Percentiles rank a stretch among this genome's conserved stretches.
These are phyloP conservation scores for Bucorvus abyssinicus DNA, from an alignment of 2,797 vertebrate species.

Conservation along the genomic window DNA sequence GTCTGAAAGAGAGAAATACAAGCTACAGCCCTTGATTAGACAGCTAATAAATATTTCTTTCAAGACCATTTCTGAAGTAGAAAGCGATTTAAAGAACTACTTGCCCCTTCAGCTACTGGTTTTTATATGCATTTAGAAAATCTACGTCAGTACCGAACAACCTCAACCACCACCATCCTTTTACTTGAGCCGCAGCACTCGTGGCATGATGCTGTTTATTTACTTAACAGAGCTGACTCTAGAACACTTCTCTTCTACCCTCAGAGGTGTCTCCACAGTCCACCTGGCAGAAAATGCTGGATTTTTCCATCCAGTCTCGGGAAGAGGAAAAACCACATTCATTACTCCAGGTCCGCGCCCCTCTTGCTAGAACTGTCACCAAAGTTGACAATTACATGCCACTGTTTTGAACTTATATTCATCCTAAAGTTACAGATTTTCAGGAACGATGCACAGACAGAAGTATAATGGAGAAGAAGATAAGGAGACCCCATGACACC, in stretches of 20 bases:
- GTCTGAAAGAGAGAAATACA: background rate
- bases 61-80: background rate
- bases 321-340: background rate
- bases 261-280: background rate
- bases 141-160: accelerated
- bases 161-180: background rate
- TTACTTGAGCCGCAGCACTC: background rate
- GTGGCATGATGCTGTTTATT: accelerated
- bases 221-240: background rate
- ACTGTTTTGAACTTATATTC: background rate
- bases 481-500: background rate
- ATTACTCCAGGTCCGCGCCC: too few species aligned
- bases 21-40: background rate
- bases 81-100: background rate
- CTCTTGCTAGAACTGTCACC: background rate
- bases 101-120: background rate
- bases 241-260: background rate
- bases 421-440: background rate
- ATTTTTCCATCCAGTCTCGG: background rate
- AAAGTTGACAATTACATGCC: accelerated
- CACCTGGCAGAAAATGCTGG: background rate
- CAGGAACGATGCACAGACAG: accelerated
- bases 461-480: background rate
- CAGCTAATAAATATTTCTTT: background rate
- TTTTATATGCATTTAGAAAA: background rate